Evolutionary conservation across 2,888 invertebrate species (phyloP).

Genomic region (Aspidapion aeneum): DNA sequence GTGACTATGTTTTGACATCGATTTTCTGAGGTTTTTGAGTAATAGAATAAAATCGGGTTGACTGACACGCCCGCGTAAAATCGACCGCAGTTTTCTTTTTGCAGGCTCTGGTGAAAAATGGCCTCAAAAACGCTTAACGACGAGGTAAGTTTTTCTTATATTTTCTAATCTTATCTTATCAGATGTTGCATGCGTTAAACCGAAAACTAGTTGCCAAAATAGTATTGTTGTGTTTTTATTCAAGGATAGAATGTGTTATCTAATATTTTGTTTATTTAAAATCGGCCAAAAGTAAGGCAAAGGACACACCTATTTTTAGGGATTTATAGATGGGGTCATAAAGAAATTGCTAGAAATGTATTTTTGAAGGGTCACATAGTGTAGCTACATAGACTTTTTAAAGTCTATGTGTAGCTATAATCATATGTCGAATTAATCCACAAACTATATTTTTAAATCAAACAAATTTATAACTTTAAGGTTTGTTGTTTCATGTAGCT

Average conservation of each 20-base stretch:
- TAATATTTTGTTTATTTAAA: slow-evolving; percentile 29
- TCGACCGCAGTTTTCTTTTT: not conserved
- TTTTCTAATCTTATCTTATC: not conserved
- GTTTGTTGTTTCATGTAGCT: no score
- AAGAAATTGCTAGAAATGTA: no score
- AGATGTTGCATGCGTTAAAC: not conserved
- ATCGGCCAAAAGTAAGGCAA: slow-evolving; percentile 10
- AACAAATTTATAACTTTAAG: no score
- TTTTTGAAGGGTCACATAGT: no score
- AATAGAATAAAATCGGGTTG: not conserved
- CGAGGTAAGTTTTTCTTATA: slow-evolving; percentile 40
- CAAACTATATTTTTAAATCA: no score
- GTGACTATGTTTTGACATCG: not conserved
- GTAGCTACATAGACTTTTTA: no score
- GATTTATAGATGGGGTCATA: no score
- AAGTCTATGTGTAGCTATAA: no score
- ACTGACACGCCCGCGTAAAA: not conserved
- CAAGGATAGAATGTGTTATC: not conserved
- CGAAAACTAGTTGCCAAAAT: not conserved
- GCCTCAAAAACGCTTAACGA: slow-evolving; percentile 44
- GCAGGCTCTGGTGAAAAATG: slow-evolving; percentile 32
- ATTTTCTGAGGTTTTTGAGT: not conserved
- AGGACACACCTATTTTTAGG: not conserved
- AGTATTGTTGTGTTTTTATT: not conserved
- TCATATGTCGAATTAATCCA: no score